Conservation (phyloP, 2,888 invertebrate species). For the Caenorhabditis uteleia region DNA sequence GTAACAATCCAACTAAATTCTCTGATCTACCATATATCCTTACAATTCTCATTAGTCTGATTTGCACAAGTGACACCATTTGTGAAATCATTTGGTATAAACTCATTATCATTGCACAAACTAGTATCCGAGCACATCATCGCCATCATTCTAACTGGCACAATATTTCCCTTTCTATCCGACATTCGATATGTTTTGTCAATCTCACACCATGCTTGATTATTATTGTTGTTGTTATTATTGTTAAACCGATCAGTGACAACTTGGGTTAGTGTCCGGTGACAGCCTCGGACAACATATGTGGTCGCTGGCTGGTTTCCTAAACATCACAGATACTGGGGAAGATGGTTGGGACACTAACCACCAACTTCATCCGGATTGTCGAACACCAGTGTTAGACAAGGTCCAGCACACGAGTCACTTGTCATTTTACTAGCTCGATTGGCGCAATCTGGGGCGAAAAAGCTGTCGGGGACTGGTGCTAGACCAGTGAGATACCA, state of each 20-base stretch:
- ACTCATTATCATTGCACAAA: constrained; percentile 27
- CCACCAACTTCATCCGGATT: constrained; percentile 50
- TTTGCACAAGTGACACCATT: constrained; percentile 19
- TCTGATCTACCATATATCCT: constrained; percentile 1
- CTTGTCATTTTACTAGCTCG: not conserved
- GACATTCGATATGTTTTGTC: constrained; percentile 39
- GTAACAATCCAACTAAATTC: constrained; percentile 4
- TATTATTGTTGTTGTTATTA: not conserved
- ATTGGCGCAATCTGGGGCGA: constrained; percentile 7
- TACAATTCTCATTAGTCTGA: constrained; percentile 31
- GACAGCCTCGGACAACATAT: constrained; percentile 43
- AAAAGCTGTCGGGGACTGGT: constrained; percentile 23
- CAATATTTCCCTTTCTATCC: constrained; percentile 24
- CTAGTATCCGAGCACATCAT: too few species aligned
- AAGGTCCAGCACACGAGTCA: constrained; percentile 48
- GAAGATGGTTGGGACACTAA: too few species aligned
- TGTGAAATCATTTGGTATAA: constrained; percentile 6
- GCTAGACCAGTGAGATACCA: constrained; percentile 52
- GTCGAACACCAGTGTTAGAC: constrained; percentile 43
- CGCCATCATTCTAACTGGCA: constrained; percentile 33
- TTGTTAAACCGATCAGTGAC: constrained; percentile 7
- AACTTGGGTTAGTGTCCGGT: constrained; percentile 39
- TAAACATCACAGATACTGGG: too few species aligned
- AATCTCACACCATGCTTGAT: constrained; percentile 32
- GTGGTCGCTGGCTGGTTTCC: constrained; percentile 1